phyloP scores from a whole-genome alignment of 2,113 vertebrate genomes.

The Kryptolebias marmoratus region DNA sequence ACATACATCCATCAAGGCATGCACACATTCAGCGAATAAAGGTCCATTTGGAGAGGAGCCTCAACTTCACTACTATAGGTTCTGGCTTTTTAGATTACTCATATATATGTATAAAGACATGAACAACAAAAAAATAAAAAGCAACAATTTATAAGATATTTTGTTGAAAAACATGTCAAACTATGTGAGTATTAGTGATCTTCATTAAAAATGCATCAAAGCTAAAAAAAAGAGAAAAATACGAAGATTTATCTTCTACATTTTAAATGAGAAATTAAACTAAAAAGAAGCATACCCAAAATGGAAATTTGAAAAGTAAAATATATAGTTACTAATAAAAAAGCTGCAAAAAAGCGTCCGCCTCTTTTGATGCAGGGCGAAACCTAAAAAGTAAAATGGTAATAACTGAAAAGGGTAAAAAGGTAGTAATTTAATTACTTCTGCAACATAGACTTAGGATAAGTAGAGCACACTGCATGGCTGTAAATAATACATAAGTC shows the following conservation, averaged over 20 bases:
- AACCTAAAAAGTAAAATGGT: conserved; percentile 9
- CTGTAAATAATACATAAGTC: conserved; percentile 75
- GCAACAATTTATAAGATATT: conserved; percentile 27
- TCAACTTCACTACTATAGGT: conserved; percentile 43
- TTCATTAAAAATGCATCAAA: conserved; percentile 36
- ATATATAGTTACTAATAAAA: conserved; percentile 4
- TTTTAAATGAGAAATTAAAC: conserved; percentile 1
- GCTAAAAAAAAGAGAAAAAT: not conserved
- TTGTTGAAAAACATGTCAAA: conserved; percentile 34
- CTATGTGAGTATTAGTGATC: conserved; percentile 1
- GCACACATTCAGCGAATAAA: not conserved
- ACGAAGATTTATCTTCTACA: not conserved
- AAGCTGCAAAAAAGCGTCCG: not conserved
- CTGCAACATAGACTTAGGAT: conserved; percentile 44
- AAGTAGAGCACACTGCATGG: conserved; percentile 40
- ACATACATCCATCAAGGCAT: conserved; percentile 11
- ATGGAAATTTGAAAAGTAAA: not conserved
- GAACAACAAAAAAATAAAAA: conserved; percentile 38
- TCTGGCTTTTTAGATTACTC: conserved; percentile 50
- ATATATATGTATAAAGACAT: conserved; percentile 42
- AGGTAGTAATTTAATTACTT: conserved; percentile 49
- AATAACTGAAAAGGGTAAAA: conserved; percentile 21
- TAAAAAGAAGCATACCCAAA: not conserved
- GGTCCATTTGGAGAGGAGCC: conserved; percentile 42
- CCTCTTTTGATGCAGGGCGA: not conserved